A percentile compares a stretch with the other conserved stretches of the same genome.
Conservation (phyloP, 2,888 invertebrate genomes). For the Drosophila conformis region DNA sequence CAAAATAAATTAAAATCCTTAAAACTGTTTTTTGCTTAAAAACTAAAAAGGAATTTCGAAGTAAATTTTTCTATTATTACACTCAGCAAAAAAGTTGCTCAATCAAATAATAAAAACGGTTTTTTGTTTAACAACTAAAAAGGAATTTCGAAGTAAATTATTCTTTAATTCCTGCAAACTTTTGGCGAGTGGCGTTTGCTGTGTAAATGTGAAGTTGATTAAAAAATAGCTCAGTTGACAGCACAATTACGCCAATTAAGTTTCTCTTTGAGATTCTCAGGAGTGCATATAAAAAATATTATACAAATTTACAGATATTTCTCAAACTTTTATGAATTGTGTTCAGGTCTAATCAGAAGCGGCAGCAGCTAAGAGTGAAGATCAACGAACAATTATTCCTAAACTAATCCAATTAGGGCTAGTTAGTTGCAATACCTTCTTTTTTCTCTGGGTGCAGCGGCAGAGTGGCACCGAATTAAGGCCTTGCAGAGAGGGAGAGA, state of each 20-base stretch:
- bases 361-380: not conserved
- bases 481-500: not conserved
- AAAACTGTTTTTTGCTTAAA: not conserved
- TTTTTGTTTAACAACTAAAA: too few relatives aligned
- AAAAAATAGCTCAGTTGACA: not conserved
- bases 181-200: too few relatives aligned
- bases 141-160: too few relatives aligned
- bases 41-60: not conserved
- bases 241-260: not conserved
- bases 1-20: not conserved
- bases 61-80: not conserved
- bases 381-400: not conserved
- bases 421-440: not conserved
- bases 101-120: too few relatives aligned
- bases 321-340: not conserved
- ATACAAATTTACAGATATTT: not conserved
- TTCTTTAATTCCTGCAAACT: too few relatives aligned
- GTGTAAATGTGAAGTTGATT: too few relatives aligned
- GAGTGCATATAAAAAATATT: not conserved
- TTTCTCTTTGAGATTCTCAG: not conserved
- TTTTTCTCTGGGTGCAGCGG: not conserved
- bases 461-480: not conserved
- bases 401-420: not conserved
- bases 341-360: not conserved
- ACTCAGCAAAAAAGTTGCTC: too few relatives aligned